Evolutionary conservation across 2,113 vertebrate genomes (phyloP), one percentile per base, ranked within the genome.

Genomic region (Anseranas semipalmata): DNA sequence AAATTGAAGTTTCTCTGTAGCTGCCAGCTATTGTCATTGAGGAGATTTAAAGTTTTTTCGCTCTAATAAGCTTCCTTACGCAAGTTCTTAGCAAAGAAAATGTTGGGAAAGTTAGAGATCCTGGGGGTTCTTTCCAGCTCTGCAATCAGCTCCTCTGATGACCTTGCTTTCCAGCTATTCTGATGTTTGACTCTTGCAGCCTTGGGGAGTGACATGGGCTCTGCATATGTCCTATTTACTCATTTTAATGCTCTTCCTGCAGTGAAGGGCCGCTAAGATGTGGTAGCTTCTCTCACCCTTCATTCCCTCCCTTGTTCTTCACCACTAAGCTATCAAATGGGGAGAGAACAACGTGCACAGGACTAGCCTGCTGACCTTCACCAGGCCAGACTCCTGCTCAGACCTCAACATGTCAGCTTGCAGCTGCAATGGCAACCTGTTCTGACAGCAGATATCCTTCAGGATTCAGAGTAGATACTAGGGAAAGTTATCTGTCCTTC

Each of bases 1-100:
- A 87, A 93, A 78, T 55, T 63, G 48, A 50, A 88, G 50, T 71
- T 96, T 74, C 82, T 74, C 22, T 65, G 52, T 83, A 77, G 87
- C 87, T 94, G 68, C 58, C 72, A 93, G 88, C 85, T 81, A 84
- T 86, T 86, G 92, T 63, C 79, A 92, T 43, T 71, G 63, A 78
- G 21, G 18, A 86, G 37, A 67, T 86, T 52, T 59, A 24, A 84
- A 79, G 35, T 7, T 50, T 91, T 85, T 73, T 21, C 1, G n/a
- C 76, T 70, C 50, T 84, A 85, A 74, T 84, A 94, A 75, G 50
- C 16, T 89, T 86, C 35, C 16, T 74, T 65, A 60, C 12, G 63
- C 65, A 66, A 92, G 63, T 70, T 62, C 41, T 89, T 46, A 85
- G 45, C 35, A 87, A 86, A 67, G 28, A 14, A 89, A 87, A 37